These are phyloP conservation scores for Proisotoma minuta DNA, from an alignment of 2,888 invertebrate genomes.

Conservation along the genomic window DNA sequence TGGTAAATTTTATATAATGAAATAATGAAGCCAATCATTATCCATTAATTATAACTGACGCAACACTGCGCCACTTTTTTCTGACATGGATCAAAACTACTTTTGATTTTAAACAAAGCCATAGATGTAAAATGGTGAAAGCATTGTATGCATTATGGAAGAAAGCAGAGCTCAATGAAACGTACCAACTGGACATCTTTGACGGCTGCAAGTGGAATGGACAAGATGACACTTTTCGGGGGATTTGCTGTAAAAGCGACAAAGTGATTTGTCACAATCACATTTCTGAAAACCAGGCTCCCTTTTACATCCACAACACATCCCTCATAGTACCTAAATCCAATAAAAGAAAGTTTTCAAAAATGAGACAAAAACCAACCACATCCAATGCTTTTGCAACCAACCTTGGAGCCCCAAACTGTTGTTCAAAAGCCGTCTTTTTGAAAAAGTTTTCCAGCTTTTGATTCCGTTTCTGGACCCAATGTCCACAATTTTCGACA, in stretches of 20 bases:
- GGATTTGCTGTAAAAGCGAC: slow-evolving; percentile 44
- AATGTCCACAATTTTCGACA: slow-evolving; percentile 36
- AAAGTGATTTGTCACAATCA: slow-evolving; percentile 36
- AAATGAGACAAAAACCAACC: not conserved
- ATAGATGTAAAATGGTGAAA: not conserved
- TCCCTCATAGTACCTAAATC: slow-evolving; percentile 44
- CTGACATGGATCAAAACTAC: not conserved
- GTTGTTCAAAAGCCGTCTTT: slow-evolving; percentile 33
- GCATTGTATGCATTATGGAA: not conserved
- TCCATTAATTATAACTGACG: not conserved
- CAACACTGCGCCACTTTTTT: not conserved
- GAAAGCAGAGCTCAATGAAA: not conserved
- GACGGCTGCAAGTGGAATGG: slow-evolving; percentile 34
- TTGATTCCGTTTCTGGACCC: slow-evolving; percentile 35
- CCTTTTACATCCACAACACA: slow-evolving; percentile 45
- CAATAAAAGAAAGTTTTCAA: not conserved
- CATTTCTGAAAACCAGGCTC: slow-evolving; percentile 31
- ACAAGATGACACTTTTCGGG: slow-evolving; percentile 38
- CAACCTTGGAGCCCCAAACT: slow-evolving; percentile 41
- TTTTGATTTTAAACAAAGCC: not conserved
- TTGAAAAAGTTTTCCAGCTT: slow-evolving; percentile 46
- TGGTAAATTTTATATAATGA: too few relatives aligned
- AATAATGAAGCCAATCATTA: too few relatives aligned
- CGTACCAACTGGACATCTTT: slow-evolving; percentile 44
- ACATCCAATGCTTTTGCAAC: not conserved